Evolutionary conservation across 1,140 invertebrate species (phyloP).

Genomic region (Macrostomum lignano): DNA sequence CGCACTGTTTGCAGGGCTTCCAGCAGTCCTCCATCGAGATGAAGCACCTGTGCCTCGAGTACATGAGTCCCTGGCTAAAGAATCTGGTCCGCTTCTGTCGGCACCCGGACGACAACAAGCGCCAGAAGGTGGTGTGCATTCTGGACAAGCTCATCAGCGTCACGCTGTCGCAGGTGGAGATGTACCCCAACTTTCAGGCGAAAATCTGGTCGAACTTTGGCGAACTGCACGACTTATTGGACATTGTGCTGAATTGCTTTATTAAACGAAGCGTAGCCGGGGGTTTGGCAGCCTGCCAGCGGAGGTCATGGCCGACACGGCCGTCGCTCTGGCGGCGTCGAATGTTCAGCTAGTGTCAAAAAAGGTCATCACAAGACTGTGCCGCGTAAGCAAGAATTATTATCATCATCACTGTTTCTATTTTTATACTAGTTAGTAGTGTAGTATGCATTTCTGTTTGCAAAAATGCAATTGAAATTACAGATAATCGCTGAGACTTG

Average conservation of each 20-base stretch:
- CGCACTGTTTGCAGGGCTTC: slow-evolving; percentile 13
- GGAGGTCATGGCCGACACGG: slow-evolving; percentile 93
- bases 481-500: slow-evolving; percentile 65
- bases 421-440: slow-evolving; percentile 42
- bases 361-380: slow-evolving; percentile 71
- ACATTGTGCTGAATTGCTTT: slow-evolving; percentile 82
- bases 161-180: slow-evolving; percentile 65
- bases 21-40: slow-evolving; percentile 60
- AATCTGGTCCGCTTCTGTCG: slow-evolving; percentile 80
- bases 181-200: slow-evolving; percentile 92
- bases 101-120: slow-evolving; percentile 57
- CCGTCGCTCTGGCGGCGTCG: slow-evolving; percentile 71
- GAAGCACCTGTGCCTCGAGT: slow-evolving; percentile 85
- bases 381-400: slow-evolving; percentile 35
- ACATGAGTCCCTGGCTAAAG: slow-evolving; percentile 88
- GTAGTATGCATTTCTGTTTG: no score
- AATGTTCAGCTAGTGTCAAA: slow-evolving; percentile 79
- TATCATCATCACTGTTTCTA: neutral
- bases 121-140: slow-evolving; percentile 36
- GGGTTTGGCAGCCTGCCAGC: slow-evolving; percentile 71
- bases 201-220: slow-evolving; percentile 96
- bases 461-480: no score
- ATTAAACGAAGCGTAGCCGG: slow-evolving; percentile 56
- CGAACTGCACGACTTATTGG: slow-evolving; percentile 66
- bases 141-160: slow-evolving; percentile 73